These are phyloP conservation scores for Brachypteracias leptosomus DNA, from an alignment of 2,113 vertebrate genomes.

Conservation along the genomic window DNA sequence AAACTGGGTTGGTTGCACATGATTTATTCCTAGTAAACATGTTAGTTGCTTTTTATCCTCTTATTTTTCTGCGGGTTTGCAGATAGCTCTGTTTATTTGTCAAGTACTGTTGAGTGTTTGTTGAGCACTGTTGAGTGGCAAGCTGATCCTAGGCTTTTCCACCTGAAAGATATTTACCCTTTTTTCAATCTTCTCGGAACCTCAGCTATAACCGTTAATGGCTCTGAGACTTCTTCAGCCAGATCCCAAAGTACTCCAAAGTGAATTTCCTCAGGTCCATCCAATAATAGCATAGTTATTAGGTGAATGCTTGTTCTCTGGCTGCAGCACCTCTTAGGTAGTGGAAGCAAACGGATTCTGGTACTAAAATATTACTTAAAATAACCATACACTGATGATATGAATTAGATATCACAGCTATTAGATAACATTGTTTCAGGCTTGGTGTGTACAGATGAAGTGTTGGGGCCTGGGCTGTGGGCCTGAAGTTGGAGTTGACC, in stretches of 20 bases:
- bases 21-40: background rate
- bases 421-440: background rate
- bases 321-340: background rate
- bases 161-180: background rate
- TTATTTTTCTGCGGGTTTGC: background rate
- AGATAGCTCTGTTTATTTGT: background rate
- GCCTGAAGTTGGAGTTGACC: too few species aligned
- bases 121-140: background rate
- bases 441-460: background rate
- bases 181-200: background rate
- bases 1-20: background rate
- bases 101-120: background rate
- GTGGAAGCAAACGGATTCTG: background rate
- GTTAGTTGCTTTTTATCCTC: background rate
- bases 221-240: background rate
- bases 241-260: background rate
- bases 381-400: background rate
- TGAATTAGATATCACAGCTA: background rate
- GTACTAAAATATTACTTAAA: background rate
- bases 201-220: background rate
- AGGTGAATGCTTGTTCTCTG: background rate
- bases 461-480: too few species aligned
- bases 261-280: background rate
- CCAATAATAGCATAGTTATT: background rate
- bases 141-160: background rate